These are phyloP conservation scores for Ptilonorhynchus violaceus DNA, from an alignment of 2,113 vertebrate species.

Conservation along the genomic window DNA sequence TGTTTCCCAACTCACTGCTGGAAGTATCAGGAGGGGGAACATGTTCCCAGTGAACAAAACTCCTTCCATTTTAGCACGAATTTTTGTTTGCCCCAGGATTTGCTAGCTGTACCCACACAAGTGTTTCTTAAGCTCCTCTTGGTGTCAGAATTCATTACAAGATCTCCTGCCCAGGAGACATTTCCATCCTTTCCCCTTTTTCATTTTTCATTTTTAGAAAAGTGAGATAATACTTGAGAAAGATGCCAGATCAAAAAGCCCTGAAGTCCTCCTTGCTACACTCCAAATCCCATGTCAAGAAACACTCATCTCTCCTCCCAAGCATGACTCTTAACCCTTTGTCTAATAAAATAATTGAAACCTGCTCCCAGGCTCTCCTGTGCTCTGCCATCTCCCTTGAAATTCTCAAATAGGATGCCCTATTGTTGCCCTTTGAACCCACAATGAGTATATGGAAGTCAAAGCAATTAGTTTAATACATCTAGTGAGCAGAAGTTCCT, in stretches of 20 bases:
- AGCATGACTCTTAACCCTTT: conserved; percentile 33
- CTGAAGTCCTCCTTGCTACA: conserved; percentile 18
- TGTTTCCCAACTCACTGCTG: not conserved
- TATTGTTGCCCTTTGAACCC: conserved; percentile 37
- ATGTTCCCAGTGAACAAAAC: not conserved
- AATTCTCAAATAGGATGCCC: conserved; percentile 36
- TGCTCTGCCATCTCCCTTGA: conserved; percentile 30
- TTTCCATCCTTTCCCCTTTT: not conserved
- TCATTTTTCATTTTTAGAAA: not conserved
- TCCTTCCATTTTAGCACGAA: not conserved
- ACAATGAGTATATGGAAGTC: conserved; percentile 39
- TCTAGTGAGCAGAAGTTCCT: conserved; percentile 33
- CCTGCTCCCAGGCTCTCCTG: conserved; percentile 9
- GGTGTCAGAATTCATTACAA: conserved; percentile 11
- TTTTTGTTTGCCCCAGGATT: not conserved
- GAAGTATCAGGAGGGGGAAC: not conserved
- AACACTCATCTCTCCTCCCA: conserved; percentile 34
- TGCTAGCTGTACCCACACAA: not conserved
- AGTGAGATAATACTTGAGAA: conserved; percentile 31
- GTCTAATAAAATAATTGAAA: conserved; percentile 63
- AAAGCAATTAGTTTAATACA: conserved; percentile 57
- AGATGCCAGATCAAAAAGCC: conserved; percentile 43
- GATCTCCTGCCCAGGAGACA: not conserved
- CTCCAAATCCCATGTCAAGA: conserved; percentile 39
- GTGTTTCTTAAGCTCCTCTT: not conserved